phyloP scores from a whole-genome alignment of 2,888 invertebrate species.

The Protonemura montana region DNA sequence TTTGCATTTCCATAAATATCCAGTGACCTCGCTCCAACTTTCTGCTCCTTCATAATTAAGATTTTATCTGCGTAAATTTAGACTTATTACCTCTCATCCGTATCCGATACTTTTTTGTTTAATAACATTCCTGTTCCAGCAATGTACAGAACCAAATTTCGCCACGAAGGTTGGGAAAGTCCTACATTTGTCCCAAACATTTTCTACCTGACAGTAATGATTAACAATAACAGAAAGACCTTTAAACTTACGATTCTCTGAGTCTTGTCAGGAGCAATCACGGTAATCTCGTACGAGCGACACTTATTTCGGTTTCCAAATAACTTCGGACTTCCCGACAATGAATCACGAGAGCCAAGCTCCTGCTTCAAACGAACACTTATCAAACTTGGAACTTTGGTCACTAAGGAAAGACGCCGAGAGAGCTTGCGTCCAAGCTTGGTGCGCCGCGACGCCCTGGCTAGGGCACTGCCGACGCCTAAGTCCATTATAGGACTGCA shows the following conservation, averaged over 20 bases:
- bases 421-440: slow-evolving; percentile 70
- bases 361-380: slow-evolving; percentile 54
- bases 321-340: slow-evolving; percentile 31
- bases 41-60: too few species aligned
- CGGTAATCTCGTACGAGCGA: slow-evolving; percentile 68
- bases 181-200: not conserved
- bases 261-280: slow-evolving; percentile 71
- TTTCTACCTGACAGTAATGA: not conserved
- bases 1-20: too few species aligned
- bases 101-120: too few species aligned
- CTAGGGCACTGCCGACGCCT: slow-evolving; percentile 44
- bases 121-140: too few species aligned
- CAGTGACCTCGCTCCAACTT: too few species aligned
- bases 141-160: not conserved
- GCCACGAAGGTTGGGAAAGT: not conserved
- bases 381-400: slow-evolving; percentile 65
- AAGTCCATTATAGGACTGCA: slow-evolving; percentile 27
- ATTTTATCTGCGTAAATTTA: too few species aligned
- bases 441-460: slow-evolving; percentile 46
- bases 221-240: not conserved
- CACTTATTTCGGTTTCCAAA: slow-evolving; percentile 57
- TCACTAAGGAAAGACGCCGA: slow-evolving; percentile 66
- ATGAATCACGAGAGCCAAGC: slow-evolving; percentile 44
- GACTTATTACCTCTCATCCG: too few species aligned
- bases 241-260: slow-evolving; percentile 66